Percentiles rank a stretch among this genome's conserved stretches.
These are phyloP conservation scores for Phoenoteleia sp. DNA, from an alignment of 2,888 invertebrate genomes.

Conservation along the genomic window DNA sequence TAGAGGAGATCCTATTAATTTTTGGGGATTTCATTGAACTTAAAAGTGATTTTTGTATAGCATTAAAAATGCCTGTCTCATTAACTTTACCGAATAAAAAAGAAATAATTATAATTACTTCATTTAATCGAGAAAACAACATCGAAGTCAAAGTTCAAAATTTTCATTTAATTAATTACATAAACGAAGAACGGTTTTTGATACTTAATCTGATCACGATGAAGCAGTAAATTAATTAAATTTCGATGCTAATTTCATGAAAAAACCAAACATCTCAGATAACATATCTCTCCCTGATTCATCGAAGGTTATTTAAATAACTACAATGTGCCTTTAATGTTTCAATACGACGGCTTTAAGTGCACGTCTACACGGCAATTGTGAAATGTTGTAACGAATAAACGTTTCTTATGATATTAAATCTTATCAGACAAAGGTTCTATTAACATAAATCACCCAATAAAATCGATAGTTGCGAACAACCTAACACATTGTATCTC, in stretches of 20 bases:
- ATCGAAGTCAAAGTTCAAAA: too few species aligned
- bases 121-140: too few species aligned
- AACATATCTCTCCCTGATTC: conserved; percentile 4
- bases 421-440: conserved; percentile 54
- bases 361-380: conserved; percentile 45
- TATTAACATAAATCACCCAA: conserved; percentile 54
- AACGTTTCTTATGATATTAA: conserved; percentile 44
- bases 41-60: too few species aligned
- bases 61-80: too few species aligned
- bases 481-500: conserved; percentile 17
- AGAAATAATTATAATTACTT: too few species aligned
- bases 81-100: too few species aligned
- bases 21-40: too few species aligned
- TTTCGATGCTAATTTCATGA: not conserved
- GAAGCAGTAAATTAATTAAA: not conserved
- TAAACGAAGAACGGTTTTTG: too few species aligned
- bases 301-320: conserved; percentile 24
- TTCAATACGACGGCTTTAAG: conserved; percentile 28
- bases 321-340: conserved; percentile 32
- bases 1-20: too few species aligned
- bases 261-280: not conserved
- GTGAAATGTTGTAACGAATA: conserved; percentile 42
- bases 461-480: conserved; percentile 43
- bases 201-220: not conserved
- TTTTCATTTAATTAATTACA: too few species aligned